Percentiles rank a stretch among this genome's conserved stretches.
phyloP scores from a whole-genome alignment of 2,888 invertebrate genomes.

The Agriopis marginaria region DNA sequence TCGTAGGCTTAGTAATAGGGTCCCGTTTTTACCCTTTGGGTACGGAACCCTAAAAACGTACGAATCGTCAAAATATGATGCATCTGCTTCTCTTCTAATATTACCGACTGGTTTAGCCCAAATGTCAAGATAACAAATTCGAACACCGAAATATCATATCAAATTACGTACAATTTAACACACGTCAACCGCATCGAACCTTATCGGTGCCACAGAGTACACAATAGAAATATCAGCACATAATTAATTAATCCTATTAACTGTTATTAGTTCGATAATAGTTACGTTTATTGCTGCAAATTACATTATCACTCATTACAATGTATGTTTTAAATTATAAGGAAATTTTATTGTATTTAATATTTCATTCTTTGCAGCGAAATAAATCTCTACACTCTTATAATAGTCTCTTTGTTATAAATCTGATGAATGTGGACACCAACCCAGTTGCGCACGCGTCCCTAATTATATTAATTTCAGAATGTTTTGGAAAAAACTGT shows the following conservation, averaged over 20 bases:
- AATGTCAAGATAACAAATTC: constrained; percentile 1
- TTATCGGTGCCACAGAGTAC: constrained; percentile 5
- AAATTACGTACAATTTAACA: not conserved
- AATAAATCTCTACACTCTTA: no score
- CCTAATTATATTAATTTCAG: not conserved
- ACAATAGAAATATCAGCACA: not conserved
- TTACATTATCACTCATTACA: not conserved
- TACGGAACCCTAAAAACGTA: no score
- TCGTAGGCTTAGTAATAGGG: no score
- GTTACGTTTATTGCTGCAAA: constrained; percentile 1
- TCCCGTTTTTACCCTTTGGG: no score
- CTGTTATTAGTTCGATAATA: constrained; percentile 6
- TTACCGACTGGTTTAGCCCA: not conserved
- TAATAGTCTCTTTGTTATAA: no score
- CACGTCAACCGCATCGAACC: constrained; percentile 1
- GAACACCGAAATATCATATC: not conserved
- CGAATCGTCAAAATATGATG: no score
- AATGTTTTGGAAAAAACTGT: not conserved
- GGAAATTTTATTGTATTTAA: not conserved
- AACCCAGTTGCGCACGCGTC: not conserved
- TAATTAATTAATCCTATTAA: constrained; percentile 11
- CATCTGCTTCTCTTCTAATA: not conserved
- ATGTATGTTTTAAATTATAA: not conserved
- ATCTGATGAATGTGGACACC: no score
- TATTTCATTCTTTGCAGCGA: no score